Evolutionary conservation across 2,113 vertebrate genomes (phyloP), one percentile per base, ranked within the genome.

Genomic region (Aleadryas rufinucha): DNA sequence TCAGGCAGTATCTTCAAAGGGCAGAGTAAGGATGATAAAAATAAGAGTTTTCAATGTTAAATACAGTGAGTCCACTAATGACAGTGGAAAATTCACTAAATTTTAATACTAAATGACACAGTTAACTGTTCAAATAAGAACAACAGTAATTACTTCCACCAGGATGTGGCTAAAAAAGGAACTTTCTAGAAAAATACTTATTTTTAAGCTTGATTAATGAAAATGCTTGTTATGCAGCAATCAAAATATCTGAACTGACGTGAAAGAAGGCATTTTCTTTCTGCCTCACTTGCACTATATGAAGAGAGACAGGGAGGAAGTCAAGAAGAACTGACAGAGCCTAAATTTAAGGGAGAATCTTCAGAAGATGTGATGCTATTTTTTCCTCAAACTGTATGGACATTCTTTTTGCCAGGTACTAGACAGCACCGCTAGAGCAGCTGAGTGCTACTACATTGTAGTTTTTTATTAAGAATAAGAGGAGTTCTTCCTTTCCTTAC

Each of bases 221-320:
- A 94, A 91, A 56, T 45, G 18, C 64, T 87, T 84, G 30, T 65
- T 93, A 78, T 30, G 37, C 26, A 91, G 60, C 72, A 65, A 68
- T 79, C 35, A n/a, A 60, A 87, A 82, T 66, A 91, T 71, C 84
- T 71, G 70, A 95, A 68, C 57, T 85, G 70, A 64, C 70, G 0
- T 24, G 41, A 82, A 93, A 89, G 31, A 87, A 95, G 39, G 81
- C 78, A n/a, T 64, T 82, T 87, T 93, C 78, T 66, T 91, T 93
- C 54, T 81, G 52, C 49, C 41, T 61, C 74, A 69, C 49, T 95
- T 84, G 69, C 39, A 14, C 33, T 60, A 6, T 16, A 66, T 35
- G 81, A 89, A 84, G 24, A 54, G 42, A 84, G n/a, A 59, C 22
- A n/a, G 19, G 28, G 37, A 89, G 5, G 44, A 87, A 85, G 70